phyloP scores from a whole-genome alignment of 2,113 vertebrate species.

The Protobothrops mucrosquamatus region DNA sequence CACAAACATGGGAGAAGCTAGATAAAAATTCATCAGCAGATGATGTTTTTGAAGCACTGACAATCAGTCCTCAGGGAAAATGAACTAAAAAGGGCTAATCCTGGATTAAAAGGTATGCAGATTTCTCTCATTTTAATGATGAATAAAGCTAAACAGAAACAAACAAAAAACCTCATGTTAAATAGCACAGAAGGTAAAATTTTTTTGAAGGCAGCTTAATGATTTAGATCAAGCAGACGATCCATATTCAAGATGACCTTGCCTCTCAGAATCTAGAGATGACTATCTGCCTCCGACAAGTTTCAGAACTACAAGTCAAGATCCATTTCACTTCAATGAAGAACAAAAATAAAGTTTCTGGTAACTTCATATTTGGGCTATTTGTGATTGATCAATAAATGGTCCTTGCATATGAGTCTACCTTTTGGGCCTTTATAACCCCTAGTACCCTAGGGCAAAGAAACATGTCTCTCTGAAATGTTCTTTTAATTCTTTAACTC shows the following conservation, averaged over 20 bases:
- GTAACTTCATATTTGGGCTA: rapidly evolving
- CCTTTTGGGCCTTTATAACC: neutral
- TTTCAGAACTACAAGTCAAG: neutral
- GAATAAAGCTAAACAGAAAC: conserved; percentile 45
- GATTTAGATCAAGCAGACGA: neutral
- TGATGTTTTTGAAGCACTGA: conserved; percentile 51
- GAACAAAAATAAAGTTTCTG: neutral
- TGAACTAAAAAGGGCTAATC: conserved; percentile 47
- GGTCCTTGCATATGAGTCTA: neutral
- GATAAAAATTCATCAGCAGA: conserved; percentile 35
- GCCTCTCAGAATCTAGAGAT: neutral
- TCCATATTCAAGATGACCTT: neutral
- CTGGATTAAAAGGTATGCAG: conserved; percentile 47
- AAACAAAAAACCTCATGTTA: neutral
- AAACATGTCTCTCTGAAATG: too few species aligned
- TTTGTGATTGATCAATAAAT: neutral
- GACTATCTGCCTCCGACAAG: neutral
- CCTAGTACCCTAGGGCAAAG: too few species aligned
- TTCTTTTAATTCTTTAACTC: neutral
- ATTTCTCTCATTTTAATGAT: conserved; percentile 45
- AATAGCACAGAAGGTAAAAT: conserved; percentile 5
- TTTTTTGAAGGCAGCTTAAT: neutral
- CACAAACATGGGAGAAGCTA: conserved; percentile 50
- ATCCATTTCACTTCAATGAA: neutral
- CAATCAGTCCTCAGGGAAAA: conserved; percentile 53